Conservation (phyloP, 2,888 invertebrate genomes). For the Limnephilus rhombicus region DNA sequence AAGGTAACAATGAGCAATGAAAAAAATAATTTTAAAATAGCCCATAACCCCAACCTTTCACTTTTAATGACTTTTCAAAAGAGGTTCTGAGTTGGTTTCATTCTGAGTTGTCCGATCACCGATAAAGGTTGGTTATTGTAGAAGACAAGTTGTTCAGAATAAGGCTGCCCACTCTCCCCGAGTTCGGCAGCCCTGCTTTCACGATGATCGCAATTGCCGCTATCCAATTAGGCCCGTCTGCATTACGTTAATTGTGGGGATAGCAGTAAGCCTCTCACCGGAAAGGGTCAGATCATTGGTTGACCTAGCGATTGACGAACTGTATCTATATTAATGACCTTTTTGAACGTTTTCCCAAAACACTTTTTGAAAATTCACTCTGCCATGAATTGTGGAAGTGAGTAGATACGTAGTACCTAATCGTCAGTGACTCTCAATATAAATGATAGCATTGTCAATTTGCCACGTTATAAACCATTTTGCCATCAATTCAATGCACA, state of each 20-base stretch:
- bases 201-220: slow-evolving; percentile 25
- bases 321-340: background rate
- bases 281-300: background rate
- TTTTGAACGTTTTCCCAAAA: background rate
- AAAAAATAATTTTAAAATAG: too few relatives aligned
- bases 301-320: background rate
- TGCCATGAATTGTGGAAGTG: background rate
- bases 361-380: background rate
- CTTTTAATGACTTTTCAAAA: too few relatives aligned
- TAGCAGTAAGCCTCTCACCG: background rate
- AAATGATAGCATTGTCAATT: background rate
- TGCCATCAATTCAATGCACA: background rate
- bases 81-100: too few relatives aligned
- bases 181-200: slow-evolving; percentile 20
- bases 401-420: background rate
- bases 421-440: background rate
- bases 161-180: background rate
- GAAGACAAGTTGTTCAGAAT: background rate
- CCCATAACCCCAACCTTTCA: too few relatives aligned
- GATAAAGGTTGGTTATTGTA: too few relatives aligned
- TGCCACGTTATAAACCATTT: background rate
- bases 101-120: too few relatives aligned
- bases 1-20: too few relatives aligned
- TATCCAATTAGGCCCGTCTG: slow-evolving; percentile 32
- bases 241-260: background rate